Evolutionary conservation across 2,888 invertebrate species (phyloP).

Genomic region (Schrankia costaestrigalis): DNA sequence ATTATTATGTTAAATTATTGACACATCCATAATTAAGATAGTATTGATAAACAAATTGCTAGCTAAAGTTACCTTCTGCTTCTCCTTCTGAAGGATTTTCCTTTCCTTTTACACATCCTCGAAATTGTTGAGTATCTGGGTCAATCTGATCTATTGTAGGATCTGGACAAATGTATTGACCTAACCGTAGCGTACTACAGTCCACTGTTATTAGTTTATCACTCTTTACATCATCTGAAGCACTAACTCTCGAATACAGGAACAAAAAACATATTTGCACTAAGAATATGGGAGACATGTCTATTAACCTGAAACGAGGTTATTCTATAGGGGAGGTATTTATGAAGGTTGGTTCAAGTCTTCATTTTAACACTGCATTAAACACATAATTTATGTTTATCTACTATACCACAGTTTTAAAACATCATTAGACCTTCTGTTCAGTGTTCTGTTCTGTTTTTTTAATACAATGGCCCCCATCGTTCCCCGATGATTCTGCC

Average conservation of each 20-base stretch:
- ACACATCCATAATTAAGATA: too few species aligned
- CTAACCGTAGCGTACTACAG: constrained; percentile 87
- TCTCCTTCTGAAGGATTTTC: constrained; percentile 83
- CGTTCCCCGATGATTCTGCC: too few species aligned
- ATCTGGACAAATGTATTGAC: constrained; percentile 92
- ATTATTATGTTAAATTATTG: too few species aligned
- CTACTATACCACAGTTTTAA: too few species aligned
- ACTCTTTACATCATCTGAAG: constrained; percentile 56
- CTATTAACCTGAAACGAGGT: background rate
- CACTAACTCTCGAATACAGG: constrained; percentile 32
- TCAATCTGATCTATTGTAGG: constrained; percentile 89
- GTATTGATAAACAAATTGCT: too few species aligned
- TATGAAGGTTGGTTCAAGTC: background rate
- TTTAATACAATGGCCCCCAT: too few species aligned
- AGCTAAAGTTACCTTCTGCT: constrained; percentile 84
- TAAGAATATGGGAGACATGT: constrained; percentile 19
- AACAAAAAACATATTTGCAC: constrained; percentile 36
- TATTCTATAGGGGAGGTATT: too few species aligned
- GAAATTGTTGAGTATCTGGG: constrained; percentile 92
- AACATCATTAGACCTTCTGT: too few species aligned
- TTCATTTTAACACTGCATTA: too few species aligned
- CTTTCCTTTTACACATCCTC: constrained; percentile 84
- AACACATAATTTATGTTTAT: too few species aligned
- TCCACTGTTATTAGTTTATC: constrained; percentile 72
- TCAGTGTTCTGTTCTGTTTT: too few species aligned